Base-by-base conservation (phyloP, 2,113 vertebrate species). In the Emydocephalus ijimae region DNA sequence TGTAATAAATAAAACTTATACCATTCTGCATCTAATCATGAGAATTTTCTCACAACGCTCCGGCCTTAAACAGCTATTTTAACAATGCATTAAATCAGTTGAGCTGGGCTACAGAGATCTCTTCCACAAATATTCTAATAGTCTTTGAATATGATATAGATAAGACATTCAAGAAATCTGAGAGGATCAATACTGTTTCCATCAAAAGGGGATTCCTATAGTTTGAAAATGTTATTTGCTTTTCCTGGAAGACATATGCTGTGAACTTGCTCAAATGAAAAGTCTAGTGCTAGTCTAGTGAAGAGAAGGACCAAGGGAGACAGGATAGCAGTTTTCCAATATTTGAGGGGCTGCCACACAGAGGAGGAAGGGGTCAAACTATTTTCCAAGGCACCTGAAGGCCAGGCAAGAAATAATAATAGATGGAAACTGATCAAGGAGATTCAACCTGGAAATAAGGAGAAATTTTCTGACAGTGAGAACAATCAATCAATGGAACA, bases 71-170 rank as follows among this genome's bases (percentile, higher is more conserved):
- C 90, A 93, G 26, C 89, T 52, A 14, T 5, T 0, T 0, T 1
- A 93, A 92, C 15, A 95, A 91, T 89, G 94, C 61, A 87, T 94
- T 81, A 94, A 50, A 24, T 91, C 61, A 90, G 45, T 3, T 87
- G 43, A 43, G 91, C 92, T 91, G 5, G n/a, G 89, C 34, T 92
- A 64, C 91, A 93, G 92, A 48, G 93, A 92, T 45, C 90, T 5
- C 87, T 94, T 52, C 90, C 61, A 34, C 61, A 91, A 88, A 91
- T 81, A 88, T 95, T 94, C 34, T 57, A 85, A 5, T 43, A 61
- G 11, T 50, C 24, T 26, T 87, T 34, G 50, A 9, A 18, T 92
- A 52, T 59, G 92, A 92, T 93, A 89, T 90, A 93, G 69, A 69
- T 20, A 87, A n/a, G 74, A 89, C 12, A 39, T 48, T 88, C 48